Base-by-base conservation (phyloP, 2,797 vertebrate species). In the Tachyglossus aculeatus region DNA sequence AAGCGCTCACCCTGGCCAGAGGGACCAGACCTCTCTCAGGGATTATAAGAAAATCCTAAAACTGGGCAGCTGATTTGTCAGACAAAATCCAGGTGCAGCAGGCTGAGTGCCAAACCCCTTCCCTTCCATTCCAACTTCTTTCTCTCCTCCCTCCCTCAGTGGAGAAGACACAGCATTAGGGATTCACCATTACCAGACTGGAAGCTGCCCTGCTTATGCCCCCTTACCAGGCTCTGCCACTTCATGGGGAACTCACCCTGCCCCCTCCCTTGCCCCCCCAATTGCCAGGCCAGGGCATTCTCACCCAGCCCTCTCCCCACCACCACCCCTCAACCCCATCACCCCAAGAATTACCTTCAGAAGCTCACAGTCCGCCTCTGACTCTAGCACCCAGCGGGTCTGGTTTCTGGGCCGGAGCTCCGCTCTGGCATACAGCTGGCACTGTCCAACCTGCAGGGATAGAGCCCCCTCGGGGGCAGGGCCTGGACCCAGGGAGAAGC, bases 361-460 rank as follows among this genome's bases (percentile, higher is more conserved):
- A 61, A 84, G 18, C 0, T 83, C 91, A 60, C 95, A 95, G 6
- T 87, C 73, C 1, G 89, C 66, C 77, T 94, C 91, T 10, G 91
- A 40, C 70, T 85, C 87, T 91, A 94, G 89, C 0, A 83, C 84
- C 93, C 93, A 92, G n/a, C 74, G 66, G 24, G 68, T 71, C 65
- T 55, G 83, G 62, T 85, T 85, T 56, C 67, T 77, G 56, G 65
- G 3, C 12, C 5, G 60, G 41, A 62, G 33, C 47, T 87, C 80
- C 50, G 87, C 89, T 13, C 72, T 83, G 25, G 91, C 92, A 75
- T 74, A 84, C 32, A 95, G 54, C 19, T n/a, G 86, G 83, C 94
- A 96, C 0, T 61, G 70, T 33, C 93, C 95, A 39, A 83, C 79
- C 78, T 86, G 92, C 66, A 96, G 73, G 40, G 88, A 54, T 37